Percentiles rank a stretch among this genome's conserved stretches.
Conservation (phyloP, 2,888 invertebrate species). For the Ophion slaviceki region DNA sequence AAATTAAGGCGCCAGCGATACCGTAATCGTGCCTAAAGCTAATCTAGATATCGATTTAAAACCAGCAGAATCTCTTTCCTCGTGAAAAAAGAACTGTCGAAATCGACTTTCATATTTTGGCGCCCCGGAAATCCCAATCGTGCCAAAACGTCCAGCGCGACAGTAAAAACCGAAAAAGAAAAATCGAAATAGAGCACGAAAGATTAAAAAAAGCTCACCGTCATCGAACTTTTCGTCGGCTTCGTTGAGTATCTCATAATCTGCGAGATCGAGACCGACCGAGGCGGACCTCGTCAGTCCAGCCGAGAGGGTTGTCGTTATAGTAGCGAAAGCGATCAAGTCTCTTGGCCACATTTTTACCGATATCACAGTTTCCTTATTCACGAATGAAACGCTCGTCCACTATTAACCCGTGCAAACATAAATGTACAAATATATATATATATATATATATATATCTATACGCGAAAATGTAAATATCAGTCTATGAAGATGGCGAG, state of each 20-base stretch:
- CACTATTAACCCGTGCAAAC: background rate
- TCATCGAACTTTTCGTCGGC: slow-evolving; percentile 73
- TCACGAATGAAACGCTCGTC: background rate
- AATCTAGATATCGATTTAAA: too few relatives aligned
- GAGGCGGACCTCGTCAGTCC: slow-evolving; percentile 72
- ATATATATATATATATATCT: background rate
- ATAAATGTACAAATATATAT: background rate
- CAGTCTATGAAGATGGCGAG: background rate
- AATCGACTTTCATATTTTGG: too few relatives aligned
- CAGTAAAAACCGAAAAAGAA: background rate
- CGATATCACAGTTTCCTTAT: slow-evolving; percentile 42
- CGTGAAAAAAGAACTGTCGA: too few relatives aligned
- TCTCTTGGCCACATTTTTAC: slow-evolving; percentile 74
- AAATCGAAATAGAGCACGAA: background rate
- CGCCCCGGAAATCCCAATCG: too few relatives aligned
- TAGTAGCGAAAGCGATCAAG: slow-evolving; percentile 73
- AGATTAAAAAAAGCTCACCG: slow-evolving; percentile 54
- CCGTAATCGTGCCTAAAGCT: too few relatives aligned
- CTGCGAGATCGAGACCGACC: slow-evolving; percentile 71
- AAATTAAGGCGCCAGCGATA: too few relatives aligned
- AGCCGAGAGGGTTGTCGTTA: slow-evolving; percentile 65
- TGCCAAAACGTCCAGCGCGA: too few relatives aligned
- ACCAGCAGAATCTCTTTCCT: too few relatives aligned
- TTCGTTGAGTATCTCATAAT: slow-evolving; percentile 78
- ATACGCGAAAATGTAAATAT: background rate